Evolutionary conservation across 2,888 invertebrate genomes (phyloP).

Genomic region (Aleiodes leptofemur): DNA sequence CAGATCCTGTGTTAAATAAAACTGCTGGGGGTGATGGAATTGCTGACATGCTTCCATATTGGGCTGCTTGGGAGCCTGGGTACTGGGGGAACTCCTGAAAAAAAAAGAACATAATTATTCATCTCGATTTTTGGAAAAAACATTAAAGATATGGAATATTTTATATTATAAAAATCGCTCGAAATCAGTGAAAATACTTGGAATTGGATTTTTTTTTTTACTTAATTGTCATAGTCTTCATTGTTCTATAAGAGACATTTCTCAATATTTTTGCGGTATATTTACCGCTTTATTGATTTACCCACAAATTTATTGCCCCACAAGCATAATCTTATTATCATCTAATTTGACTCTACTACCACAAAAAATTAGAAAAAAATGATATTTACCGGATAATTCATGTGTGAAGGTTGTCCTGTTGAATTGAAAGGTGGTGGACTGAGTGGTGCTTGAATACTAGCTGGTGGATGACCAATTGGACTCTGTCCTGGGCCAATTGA

Average conservation of each 20-base stretch:
- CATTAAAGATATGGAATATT: no score
- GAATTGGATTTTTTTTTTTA: no score
- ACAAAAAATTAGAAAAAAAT: neutral
- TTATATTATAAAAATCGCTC: no score
- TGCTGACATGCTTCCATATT: conserved; percentile 88
- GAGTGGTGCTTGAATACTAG: conserved; percentile 78
- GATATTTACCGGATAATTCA: conserved; percentile 82
- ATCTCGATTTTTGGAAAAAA: neutral
- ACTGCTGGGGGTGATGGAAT: conserved; percentile 92
- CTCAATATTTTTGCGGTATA: no score
- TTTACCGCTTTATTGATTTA: no score
- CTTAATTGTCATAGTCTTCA: no score
- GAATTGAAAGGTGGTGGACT: conserved; percentile 77
- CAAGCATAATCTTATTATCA: no score
- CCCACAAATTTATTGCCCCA: no score
- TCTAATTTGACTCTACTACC: no score
- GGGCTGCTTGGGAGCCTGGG: conserved; percentile 76
- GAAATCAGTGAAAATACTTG: neutral
- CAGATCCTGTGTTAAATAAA: conserved; percentile 85
- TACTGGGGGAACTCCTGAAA: conserved; percentile 73
- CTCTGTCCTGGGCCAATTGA: conserved; percentile 73
- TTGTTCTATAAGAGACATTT: no score
- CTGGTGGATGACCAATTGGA: conserved; percentile 79
- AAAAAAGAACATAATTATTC: neutral
- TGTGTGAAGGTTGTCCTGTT: conserved; percentile 77